phyloP scores from a whole-genome alignment of 92 coral and sea anemone species.

The Palythoa grandis region DNA sequence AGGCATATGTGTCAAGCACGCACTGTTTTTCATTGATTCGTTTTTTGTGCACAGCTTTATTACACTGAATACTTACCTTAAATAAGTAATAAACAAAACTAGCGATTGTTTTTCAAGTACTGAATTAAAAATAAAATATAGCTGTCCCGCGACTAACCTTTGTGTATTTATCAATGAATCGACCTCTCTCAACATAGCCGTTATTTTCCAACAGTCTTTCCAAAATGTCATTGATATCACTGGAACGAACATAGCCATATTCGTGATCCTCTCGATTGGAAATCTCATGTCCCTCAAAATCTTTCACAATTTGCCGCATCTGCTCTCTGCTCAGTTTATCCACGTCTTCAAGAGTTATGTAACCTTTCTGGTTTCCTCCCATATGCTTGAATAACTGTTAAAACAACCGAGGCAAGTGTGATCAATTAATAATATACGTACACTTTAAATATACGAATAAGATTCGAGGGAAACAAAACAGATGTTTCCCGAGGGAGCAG shows the following conservation, averaged over 20 bases:
- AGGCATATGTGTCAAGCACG: no score
- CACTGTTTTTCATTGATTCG: no score
- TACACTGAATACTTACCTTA: no score
- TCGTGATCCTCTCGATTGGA: constrained; percentile 22
- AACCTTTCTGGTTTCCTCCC: constrained; percentile 29
- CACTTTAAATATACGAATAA: no score
- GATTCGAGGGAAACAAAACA: no score
- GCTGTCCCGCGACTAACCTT: constrained; percentile 1
- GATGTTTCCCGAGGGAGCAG: no score
- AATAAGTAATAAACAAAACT: no score
- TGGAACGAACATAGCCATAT: constrained; percentile 9
- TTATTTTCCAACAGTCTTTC: neutral
- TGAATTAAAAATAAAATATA: no score
- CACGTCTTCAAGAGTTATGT: constrained; percentile 35
- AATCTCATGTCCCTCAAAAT: constrained; percentile 21
- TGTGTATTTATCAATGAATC: constrained; percentile 16
- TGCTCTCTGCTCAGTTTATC: constrained; percentile 30
- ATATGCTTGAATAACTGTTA: constrained; percentile 15
- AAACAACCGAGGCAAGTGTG: neutral
- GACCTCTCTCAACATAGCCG: constrained; percentile 14
- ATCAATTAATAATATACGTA: no score
- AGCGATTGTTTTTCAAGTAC: no score
- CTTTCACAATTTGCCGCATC: constrained; percentile 18
- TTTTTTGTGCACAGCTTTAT: no score
- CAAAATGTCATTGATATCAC: constrained; percentile 5